These are phyloP conservation scores for Apodemia duryi DNA, from an alignment of 2,888 invertebrate genomes.

Conservation along the genomic window DNA sequence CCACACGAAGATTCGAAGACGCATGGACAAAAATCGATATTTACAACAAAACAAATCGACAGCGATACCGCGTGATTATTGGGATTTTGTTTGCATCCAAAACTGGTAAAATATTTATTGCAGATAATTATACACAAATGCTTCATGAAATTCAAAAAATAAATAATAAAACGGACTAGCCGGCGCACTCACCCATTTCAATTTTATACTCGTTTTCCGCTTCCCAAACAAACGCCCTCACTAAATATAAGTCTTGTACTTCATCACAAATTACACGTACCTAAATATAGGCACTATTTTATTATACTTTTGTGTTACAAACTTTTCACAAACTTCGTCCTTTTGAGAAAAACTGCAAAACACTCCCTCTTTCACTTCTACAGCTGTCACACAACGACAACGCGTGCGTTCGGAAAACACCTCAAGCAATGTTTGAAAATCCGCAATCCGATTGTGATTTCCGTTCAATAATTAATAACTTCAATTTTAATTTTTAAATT, in stretches of 20 bases:
- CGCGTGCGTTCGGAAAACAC: slow-evolving; percentile 13
- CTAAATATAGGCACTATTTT: slow-evolving; percentile 43
- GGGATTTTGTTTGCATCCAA: neutral
- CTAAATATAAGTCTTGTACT: slow-evolving; percentile 43
- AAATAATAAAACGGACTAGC: slow-evolving; percentile 32
- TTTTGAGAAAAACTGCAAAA: slow-evolving; percentile 29
- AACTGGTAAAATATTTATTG: slow-evolving; percentile 35
- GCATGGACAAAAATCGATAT: slow-evolving; percentile 59
- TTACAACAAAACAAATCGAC: slow-evolving; percentile 45
- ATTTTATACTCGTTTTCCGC: slow-evolving; percentile 34
- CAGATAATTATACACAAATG: slow-evolving; percentile 30
- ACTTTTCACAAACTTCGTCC: slow-evolving; percentile 32
- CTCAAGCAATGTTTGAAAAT: slow-evolving; percentile 10
- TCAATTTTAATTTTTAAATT: neutral
- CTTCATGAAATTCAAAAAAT: slow-evolving; percentile 8
- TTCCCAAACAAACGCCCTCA: slow-evolving; percentile 37
- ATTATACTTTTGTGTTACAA: slow-evolving; percentile 34
- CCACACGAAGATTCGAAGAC: neutral
- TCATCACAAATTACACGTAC: slow-evolving; percentile 51
- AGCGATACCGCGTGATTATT: slow-evolving; percentile 25
- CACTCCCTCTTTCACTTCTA: slow-evolving; percentile 35
- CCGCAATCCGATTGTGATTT: neutral
- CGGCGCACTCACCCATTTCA: slow-evolving; percentile 73
- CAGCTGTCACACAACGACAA: slow-evolving; percentile 38
- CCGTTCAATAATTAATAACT: neutral